These are phyloP conservation scores for Strigamia maritima DNA, from an alignment of 2,888 invertebrate genomes.

Conservation along the genomic window DNA sequence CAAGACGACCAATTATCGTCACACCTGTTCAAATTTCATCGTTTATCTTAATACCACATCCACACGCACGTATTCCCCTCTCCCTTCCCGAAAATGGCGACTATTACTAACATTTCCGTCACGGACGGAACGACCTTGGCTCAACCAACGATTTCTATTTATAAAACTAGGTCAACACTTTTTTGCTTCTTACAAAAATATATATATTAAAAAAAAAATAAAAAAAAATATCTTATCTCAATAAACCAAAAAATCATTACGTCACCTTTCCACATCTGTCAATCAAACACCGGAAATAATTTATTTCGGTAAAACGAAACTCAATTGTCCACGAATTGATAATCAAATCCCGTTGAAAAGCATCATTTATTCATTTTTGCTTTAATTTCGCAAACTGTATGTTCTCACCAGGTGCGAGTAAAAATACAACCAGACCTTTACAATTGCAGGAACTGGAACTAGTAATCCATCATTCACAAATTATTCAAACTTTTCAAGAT, in stretches of 20 bases:
- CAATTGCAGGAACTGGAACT: conserved; percentile 2
- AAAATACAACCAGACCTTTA: background rate
- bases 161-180: conserved; percentile 35
- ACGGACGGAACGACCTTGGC: conserved; percentile 8
- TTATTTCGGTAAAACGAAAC: background rate
- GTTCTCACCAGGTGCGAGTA: background rate
- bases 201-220: background rate
- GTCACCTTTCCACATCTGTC: background rate
- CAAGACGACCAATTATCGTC: background rate
- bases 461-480: conserved; percentile 6
- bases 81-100: background rate
- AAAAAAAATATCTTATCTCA: no score
- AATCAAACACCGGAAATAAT: background rate
- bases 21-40: background rate
- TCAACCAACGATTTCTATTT: conserved; percentile 27
- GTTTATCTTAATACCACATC: background rate
- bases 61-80: background rate
- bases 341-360: background rate
- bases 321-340: background rate
- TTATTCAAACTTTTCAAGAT: conserved; percentile 25
- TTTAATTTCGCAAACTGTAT: no score
- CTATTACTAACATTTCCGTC: background rate
- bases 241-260: background rate
- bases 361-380: background rate
- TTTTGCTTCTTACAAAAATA: background rate